Evolutionary conservation across 2,888 invertebrate species (phyloP), one percentile per base, ranked within the genome.

Genomic region (Nephrocerus scutellatus): DNA sequence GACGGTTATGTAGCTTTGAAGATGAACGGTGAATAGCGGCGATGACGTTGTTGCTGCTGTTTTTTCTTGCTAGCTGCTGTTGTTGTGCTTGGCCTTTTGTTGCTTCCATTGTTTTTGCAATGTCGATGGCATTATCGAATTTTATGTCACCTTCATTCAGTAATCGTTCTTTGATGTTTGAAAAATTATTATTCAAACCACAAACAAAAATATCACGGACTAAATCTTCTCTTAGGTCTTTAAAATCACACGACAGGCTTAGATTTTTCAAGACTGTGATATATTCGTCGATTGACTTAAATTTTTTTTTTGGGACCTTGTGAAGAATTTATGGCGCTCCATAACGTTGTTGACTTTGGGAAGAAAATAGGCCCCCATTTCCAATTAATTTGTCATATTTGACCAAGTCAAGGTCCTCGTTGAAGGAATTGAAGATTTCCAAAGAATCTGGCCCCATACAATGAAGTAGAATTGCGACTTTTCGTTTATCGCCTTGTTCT

Each of bases 341-440:
- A 48, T 43, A 2, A 39, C 36, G n/a, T 48, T 43, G 19, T 49
- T 47, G 13, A 39, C 44, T 29, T 45, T 46, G 19, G 48, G 49
- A 8, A 49, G 30, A 34, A 50, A 49, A 14, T 37, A 40, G 1
- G 5, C 13, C 0, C 36, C 39, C 9, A 36, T 38, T 35, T n/a
- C 33, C 16, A 4, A 39, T 39, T 14, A 46, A 28, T 4, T 41
- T 34, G 8, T 35, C 28, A 32, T 36, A 46, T 18, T 38, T 31
- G 3, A 46, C 24, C 13, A 9, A 19, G 24, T 46, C 48, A 12
- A 47, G 21, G 15, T 45, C 37, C 9, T 30, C 31, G 41, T 49
- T 36, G 28, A 51, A 49, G 5, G 48, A 48, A 35, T 41, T 44
- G 18, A 43, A 50, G 22, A 46, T 42, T 6, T 32, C 22, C 7